These are phyloP conservation scores for Apodemia mormo DNA, from an alignment of 2,888 invertebrate species.

Conservation along the genomic window DNA sequence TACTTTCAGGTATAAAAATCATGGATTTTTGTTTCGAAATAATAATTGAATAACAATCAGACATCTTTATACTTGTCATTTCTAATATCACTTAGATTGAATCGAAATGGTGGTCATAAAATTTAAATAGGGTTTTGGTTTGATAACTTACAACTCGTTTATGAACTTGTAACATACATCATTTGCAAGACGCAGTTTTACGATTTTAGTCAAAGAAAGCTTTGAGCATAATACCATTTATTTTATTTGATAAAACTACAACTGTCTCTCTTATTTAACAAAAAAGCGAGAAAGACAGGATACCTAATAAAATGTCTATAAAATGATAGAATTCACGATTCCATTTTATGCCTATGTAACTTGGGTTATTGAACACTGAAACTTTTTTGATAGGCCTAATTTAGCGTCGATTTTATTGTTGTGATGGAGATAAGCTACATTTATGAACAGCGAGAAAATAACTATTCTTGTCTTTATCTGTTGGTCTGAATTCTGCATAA, in stretches of 20 bases:
- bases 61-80: too few relatives aligned
- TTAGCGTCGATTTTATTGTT: not conserved
- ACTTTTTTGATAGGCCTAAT: slow-evolving; percentile 11
- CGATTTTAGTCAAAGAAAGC: not conserved
- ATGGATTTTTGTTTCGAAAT: too few relatives aligned
- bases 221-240: not conserved
- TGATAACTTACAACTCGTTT: not conserved
- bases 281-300: not conserved
- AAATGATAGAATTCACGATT: slow-evolving; percentile 3
- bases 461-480: not conserved
- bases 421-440: not conserved
- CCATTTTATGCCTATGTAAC: slow-evolving; percentile 2
- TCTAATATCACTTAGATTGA: too few relatives aligned
- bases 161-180: not conserved
- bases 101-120: too few relatives aligned
- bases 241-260: not conserved
- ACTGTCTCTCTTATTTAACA: not conserved
- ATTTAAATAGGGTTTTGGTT: too few relatives aligned
- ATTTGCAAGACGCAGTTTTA: not conserved
- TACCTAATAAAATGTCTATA: not conserved
- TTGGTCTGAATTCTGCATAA: not conserved
- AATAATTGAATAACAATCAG: too few relatives aligned
- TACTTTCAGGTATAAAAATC: too few relatives aligned
- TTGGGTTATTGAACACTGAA: slow-evolving; percentile 7
- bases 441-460: not conserved